Percentiles rank a stretch among this genome's conserved stretches.
phyloP scores from a whole-genome alignment of 2,113 vertebrate species.

The Phylloscopus whistleri region DNA sequence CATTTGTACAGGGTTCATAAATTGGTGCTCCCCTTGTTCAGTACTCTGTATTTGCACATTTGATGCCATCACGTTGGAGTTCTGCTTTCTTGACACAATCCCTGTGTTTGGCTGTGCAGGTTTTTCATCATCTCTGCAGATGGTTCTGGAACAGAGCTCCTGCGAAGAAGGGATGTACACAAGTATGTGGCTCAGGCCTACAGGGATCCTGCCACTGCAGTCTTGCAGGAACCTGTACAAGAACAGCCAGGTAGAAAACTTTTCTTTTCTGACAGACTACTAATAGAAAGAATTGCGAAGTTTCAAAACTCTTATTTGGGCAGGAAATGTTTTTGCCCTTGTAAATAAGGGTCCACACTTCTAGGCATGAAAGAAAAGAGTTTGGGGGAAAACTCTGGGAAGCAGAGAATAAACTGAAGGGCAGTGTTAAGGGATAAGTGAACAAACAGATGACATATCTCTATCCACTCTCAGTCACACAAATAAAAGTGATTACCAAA shows the following conservation, averaged over 20 bases:
- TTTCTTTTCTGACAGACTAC: background rate
- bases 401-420: background rate
- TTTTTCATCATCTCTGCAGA: conserved; percentile 83
- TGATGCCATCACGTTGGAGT: background rate
- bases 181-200: conserved; percentile 69
- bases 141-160: conserved; percentile 89
- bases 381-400: background rate
- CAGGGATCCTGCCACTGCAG: conserved; percentile 70
- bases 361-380: background rate
- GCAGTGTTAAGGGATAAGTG: background rate
- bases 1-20: background rate
- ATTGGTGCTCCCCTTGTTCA: background rate
- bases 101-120: conserved; percentile 60
- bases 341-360: background rate
- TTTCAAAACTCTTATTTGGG: background rate
- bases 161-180: conserved; percentile 74
- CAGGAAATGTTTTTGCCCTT: background rate
- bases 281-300: background rate
- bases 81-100: background rate
- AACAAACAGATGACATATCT: background rate
- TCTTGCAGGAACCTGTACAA: conserved; percentile 82
- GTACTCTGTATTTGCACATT: background rate
- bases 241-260: conserved; percentile 72
- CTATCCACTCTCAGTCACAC: background rate
- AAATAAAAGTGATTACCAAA: background rate